A percentile compares a stretch with the other conserved stretches of the same genome.
Evolutionary conservation across 2,888 invertebrate genomes (phyloP).

Genomic region (Lepetodrilus schrolli): DNA sequence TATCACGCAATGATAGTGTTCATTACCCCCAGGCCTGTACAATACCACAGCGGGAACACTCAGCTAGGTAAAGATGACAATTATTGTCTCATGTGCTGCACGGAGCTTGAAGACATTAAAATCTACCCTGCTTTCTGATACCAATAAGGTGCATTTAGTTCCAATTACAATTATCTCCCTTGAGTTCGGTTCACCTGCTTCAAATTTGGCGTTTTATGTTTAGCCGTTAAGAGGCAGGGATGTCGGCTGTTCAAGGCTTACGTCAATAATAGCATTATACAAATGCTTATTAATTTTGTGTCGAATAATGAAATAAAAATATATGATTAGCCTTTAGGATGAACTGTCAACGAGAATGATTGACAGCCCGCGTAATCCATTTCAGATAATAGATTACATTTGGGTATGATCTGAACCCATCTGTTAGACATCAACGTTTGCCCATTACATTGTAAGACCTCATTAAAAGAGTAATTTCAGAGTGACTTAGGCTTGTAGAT

Average conservation of each 20-base stretch:
- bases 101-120: not conserved
- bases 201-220: not conserved
- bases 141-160: slow-evolving; percentile 1
- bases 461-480: too few relatives aligned
- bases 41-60: not conserved
- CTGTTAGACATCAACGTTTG: too few relatives aligned
- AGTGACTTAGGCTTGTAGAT: too few relatives aligned
- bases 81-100: not conserved
- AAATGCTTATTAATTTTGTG: slow-evolving; percentile 13
- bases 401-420: not conserved
- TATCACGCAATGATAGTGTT: slow-evolving; percentile 11
- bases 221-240: not conserved
- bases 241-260: not conserved
- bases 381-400: not conserved
- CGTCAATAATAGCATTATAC: not conserved
- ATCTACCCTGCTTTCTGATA: not conserved
- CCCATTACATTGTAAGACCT: too few relatives aligned
- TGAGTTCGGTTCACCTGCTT: not conserved
- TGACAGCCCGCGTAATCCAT: slow-evolving; percentile 21
- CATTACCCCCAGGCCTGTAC: not conserved
- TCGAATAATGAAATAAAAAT: slow-evolving; percentile 17
- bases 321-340: not conserved
- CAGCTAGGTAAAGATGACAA: not conserved
- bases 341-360: not conserved
- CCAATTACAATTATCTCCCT: not conserved